Conservation (phyloP, 2,113 vertebrate genomes). For the Aphelocoma coerulescens region DNA sequence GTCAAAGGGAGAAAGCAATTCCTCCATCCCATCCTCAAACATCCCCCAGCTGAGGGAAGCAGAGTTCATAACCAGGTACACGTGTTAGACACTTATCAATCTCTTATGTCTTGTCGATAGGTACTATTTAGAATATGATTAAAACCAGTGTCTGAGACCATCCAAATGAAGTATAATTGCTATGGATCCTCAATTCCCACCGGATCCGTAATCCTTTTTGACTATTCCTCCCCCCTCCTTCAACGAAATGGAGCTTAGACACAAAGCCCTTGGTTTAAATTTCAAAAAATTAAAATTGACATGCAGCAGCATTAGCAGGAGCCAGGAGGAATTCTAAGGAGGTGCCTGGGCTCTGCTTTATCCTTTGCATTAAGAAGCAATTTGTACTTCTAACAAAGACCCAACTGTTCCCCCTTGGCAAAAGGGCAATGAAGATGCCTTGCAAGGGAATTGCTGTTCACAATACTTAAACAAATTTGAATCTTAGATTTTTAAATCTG, state of each 20-base stretch:
- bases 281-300: conserved; percentile 85
- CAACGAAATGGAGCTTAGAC: conserved; percentile 76
- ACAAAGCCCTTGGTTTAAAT: conserved; percentile 81
- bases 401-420: conserved; percentile 70
- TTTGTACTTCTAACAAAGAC: conserved; percentile 80
- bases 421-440: conserved; percentile 76
- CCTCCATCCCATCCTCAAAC: neutral
- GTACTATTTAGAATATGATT: conserved; percentile 71
- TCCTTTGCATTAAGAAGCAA: conserved; percentile 81
- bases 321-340: conserved; percentile 76
- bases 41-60: neutral
- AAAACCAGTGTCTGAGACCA: conserved; percentile 69
- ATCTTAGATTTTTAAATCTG: conserved; percentile 78
- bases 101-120: conserved; percentile 68
- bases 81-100: conserved; percentile 47
- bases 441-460: conserved; percentile 73
- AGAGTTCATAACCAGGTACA: conserved; percentile 41
- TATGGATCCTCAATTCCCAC: conserved; percentile 71
- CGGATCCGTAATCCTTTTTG: conserved; percentile 72
- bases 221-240: conserved; percentile 74
- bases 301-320: conserved; percentile 74
- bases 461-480: conserved; percentile 79
- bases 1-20: neutral
- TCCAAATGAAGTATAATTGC: conserved; percentile 79
- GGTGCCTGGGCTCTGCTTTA: conserved; percentile 70